Percentiles rank a stretch among this genome's conserved stretches.
phyloP scores from a whole-genome alignment of 2,888 invertebrate species.

The Ochropleura plecta region DNA sequence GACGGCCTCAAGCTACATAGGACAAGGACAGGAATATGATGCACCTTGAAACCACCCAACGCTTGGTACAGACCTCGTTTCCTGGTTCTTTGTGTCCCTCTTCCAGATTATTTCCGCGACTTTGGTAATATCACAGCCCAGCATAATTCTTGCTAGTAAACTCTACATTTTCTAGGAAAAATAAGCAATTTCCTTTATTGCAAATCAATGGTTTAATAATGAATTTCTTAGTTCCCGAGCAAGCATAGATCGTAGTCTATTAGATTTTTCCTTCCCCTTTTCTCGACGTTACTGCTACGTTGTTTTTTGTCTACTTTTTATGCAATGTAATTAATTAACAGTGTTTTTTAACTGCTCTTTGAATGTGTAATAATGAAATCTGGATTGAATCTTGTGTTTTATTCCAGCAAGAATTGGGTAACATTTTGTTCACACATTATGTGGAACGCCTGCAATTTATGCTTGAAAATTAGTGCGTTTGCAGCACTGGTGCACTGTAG shows the following conservation, averaged over 20 bases:
- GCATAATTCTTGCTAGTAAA: neutral
- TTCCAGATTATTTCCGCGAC: neutral
- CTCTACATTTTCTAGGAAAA: neutral
- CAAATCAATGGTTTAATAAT: constrained; percentile 35
- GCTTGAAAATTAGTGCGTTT: too few relatives aligned
- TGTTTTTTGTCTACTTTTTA: constrained; percentile 14
- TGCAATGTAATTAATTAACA: constrained; percentile 29
- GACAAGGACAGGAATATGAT: too few relatives aligned
- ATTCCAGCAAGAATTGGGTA: too few relatives aligned
- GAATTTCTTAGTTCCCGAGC: constrained; percentile 22
- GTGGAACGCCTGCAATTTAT: neutral
- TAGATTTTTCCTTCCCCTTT: constrained; percentile 18
- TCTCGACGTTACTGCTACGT: constrained; percentile 3
- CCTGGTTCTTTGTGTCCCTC: neutral
- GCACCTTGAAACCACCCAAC: neutral
- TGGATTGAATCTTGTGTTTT: neutral
- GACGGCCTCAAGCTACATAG: too few relatives aligned
- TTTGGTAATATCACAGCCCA: neutral
- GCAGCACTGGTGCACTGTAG: too few relatives aligned
- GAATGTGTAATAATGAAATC: neutral
- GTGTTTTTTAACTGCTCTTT: constrained; percentile 11
- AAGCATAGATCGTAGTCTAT: constrained; percentile 26
- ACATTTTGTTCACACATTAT: neutral
- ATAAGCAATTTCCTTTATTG: neutral
- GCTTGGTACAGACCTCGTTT: neutral